These are phyloP conservation scores for human (Homo sapiens) DNA, from an alignment of 2,113 vertebrate genomes.

Conservation along the genomic window DNA sequence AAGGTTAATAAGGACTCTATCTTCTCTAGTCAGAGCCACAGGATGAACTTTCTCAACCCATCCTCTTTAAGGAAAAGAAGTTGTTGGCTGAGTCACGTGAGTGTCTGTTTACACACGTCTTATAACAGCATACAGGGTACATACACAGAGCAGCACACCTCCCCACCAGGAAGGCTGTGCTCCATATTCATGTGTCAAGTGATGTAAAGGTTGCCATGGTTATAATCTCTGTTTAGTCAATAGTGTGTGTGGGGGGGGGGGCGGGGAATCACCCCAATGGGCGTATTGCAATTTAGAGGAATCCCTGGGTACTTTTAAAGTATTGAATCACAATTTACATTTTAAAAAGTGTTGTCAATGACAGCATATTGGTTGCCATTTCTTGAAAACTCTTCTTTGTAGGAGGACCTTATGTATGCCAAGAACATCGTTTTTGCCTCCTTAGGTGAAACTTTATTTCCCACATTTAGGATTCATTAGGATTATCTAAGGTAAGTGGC, in stretches of 20 bases:
- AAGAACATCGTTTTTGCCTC: neutral
- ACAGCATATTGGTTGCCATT: neutral
- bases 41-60: neutral
- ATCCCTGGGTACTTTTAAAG: slow-evolving; percentile 42
- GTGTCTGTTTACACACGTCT: neutral
- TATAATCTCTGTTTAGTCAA: slow-evolving; percentile 68
- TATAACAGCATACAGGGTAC: neutral
- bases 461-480: neutral
- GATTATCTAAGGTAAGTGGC: neutral
- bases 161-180: neutral
- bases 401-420: neutral
- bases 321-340: slow-evolving; percentile 20
- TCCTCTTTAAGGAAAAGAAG: slow-evolving; percentile 25
- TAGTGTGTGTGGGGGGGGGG: neutral
- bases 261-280: neutral
- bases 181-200: neutral
- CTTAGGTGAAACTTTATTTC: neutral
- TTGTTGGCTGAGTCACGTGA: neutral
- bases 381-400: neutral
- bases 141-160: neutral
- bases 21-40: neutral
- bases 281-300: slow-evolving; percentile 14
- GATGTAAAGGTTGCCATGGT: slow-evolving; percentile 23
- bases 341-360: neutral
- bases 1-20: neutral